Base-by-base conservation (phyloP, 1,140 invertebrate species). In the Acromyrmex heyeri region DNA sequence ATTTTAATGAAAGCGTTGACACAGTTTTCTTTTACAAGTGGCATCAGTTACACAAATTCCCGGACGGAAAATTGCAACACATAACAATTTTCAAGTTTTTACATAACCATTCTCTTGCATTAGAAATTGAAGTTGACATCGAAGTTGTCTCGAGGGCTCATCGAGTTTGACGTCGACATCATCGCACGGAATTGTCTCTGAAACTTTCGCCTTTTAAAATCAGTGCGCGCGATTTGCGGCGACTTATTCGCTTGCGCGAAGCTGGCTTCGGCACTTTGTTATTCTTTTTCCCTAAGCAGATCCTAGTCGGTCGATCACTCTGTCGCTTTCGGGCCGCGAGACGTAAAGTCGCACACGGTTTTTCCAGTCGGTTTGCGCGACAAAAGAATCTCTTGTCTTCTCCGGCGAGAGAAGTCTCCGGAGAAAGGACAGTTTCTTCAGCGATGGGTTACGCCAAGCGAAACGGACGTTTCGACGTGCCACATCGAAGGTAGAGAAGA, bases 301-400 rank as follows among this genome's bases (percentile, higher is more conserved):
- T 79, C 21, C 27, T 4, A 57, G 50, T 30, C 30, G 50, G 18
- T 81, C 67, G 67, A 73, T 82, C 65, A 55, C 64, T 27, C 64
- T 14, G 44, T 79, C 62, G 77, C 53, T 72, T 48, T 73, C 79
- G 67, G 24, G 67, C 24, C 65, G 76, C 6, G 48, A 67, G 38
- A 86, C 76, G 85, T 79, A 86, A 90, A 88, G 87, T 87, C 83
- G 83, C 65, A 57, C 24, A 67, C 50, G 79, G 53, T 89, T 90
- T 86, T 90, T 90, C 85, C 89, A 59, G 73, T 87, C 79, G 76
- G 87, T 89, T 90, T 90, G 38, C 79, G 79, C 59, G 65, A 78
- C 76, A 85, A 87, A 89, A 87, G 85, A 53, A 89, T 78, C 85
- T 78, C 72, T 83, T 69, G 77, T 73, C 76, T 67, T 48, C 48